Evolutionary conservation across 2,797 vertebrate species (phyloP), one percentile per base, ranked within the genome.

Genomic region (Oceanodroma leucorhoa): DNA sequence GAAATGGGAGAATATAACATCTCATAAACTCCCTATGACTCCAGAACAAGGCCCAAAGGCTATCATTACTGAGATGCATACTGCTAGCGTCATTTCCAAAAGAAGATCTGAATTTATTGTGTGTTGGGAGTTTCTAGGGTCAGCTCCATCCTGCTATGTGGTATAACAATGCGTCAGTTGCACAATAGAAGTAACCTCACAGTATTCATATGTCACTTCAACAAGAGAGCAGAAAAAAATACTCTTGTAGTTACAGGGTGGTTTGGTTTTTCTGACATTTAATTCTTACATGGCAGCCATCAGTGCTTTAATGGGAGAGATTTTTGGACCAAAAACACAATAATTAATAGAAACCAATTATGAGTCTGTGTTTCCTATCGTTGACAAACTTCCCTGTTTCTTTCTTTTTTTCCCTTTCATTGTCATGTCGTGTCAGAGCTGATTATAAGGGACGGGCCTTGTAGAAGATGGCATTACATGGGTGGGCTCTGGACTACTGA

Each of bases 81-180:
- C 34, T 90, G 60, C 83, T 91, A 94, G 67, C 38, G 6, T 93
- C 86, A 93, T 89, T 94, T 96, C 94, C 94, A 95, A 92, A 90
- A 86, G 88, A 94, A 83, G 70, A 76, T 84, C 77, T 91, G 70
- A 60, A 86, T 94, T 89, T 86, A 94, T 95, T 95, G 88, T 93
- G 92, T 94, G 77, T 53, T 94, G 77, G 94, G 70, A 90, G 87
- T 91, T 87, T 84, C 51, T 91, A 90, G 87, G 90, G 90, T 94
- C 88, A 95, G 88, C 64, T 96, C 67, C 81, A 93, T 97, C 95
- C 95, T 94, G 93, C 95, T 94, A 77, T 75, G 90, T 72, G 81
- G 55, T 73, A 67, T 80, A 93, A 94, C 93, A 93, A 96, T 91
- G 78, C 7, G 1, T 83, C 83, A 38, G 40, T 87, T 95, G 71